Evolutionary conservation across 2,113 vertebrate species (phyloP).

Genomic region (Neodon shergylaensis): DNA sequence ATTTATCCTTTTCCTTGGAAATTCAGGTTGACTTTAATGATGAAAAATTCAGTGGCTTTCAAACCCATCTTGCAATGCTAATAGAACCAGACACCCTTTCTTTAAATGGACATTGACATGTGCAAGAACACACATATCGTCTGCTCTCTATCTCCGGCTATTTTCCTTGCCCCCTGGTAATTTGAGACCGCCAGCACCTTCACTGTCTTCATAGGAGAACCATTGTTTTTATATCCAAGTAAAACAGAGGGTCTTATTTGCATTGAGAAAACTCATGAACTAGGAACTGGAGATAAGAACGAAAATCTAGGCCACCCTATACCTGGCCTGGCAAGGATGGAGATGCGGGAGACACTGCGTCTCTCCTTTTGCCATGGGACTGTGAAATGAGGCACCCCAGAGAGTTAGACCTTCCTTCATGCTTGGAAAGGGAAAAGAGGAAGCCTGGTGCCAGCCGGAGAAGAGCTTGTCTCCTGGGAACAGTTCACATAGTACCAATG

Average conservation of each 20-base stretch:
- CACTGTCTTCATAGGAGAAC: neutral
- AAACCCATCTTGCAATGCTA: neutral
- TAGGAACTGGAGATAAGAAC: neutral
- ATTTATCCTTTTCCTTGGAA: neutral
- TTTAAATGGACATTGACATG: slow-evolving; percentile 13
- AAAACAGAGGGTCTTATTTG: slow-evolving; percentile 11
- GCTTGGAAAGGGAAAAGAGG: neutral
- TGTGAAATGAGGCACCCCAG: neutral
- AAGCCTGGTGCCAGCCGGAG: neutral
- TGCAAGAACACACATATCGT: neutral
- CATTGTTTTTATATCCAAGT: slow-evolving; percentile 58
- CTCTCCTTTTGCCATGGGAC: neutral
- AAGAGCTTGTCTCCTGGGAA: neutral
- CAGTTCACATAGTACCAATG: neutral
- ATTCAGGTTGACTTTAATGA: slow-evolving; percentile 15
- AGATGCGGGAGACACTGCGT: neutral
- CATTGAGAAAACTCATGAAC: slow-evolving; percentile 25
- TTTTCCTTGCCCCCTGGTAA: neutral
- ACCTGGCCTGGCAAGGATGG: neutral
- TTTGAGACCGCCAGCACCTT: neutral
- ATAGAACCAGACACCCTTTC: neutral
- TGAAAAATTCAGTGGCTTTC: neutral
- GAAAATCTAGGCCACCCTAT: neutral
- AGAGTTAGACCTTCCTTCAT: neutral
- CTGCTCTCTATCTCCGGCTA: neutral